Percentiles rank a stretch among this genome's conserved stretches.
Conservation (phyloP, 2,797 vertebrate species). For the Aphelocoma californica region DNA sequence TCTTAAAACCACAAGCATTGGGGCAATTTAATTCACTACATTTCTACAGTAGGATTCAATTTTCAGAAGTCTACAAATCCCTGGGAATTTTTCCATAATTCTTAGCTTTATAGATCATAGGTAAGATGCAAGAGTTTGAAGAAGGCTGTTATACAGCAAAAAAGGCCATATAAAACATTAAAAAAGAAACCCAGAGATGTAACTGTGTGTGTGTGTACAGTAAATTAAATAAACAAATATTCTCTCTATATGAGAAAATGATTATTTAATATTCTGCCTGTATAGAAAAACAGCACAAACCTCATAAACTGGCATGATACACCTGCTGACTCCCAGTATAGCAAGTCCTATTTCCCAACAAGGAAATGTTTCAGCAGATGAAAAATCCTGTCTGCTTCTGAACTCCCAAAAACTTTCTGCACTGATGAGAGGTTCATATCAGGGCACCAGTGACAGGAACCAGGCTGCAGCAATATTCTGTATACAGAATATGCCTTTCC, state of each 20-base stretch:
- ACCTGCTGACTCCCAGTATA: background rate
- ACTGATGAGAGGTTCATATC: background rate
- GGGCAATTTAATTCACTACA: background rate
- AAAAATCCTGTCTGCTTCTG: background rate
- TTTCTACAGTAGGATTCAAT: background rate
- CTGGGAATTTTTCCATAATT: background rate
- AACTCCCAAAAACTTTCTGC: background rate
- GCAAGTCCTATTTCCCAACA: background rate
- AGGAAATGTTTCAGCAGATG: background rate
- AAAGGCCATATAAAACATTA: background rate
- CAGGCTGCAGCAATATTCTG: background rate
- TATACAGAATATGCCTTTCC: background rate
- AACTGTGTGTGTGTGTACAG: background rate
- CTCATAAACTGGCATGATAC: accelerated
- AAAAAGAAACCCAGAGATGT: background rate
- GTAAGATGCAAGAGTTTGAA: background rate
- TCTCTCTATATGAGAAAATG: background rate
- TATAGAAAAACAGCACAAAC: background rate
- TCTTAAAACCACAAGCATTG: background rate
- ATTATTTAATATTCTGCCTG: background rate
- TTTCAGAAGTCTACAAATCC: background rate
- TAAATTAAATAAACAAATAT: background rate
- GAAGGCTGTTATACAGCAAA: background rate
- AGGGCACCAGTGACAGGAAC: background rate
- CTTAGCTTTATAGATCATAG: background rate